Base-by-base conservation (phyloP, 1,140 invertebrate genomes). In the Drosophila lini region DNA sequence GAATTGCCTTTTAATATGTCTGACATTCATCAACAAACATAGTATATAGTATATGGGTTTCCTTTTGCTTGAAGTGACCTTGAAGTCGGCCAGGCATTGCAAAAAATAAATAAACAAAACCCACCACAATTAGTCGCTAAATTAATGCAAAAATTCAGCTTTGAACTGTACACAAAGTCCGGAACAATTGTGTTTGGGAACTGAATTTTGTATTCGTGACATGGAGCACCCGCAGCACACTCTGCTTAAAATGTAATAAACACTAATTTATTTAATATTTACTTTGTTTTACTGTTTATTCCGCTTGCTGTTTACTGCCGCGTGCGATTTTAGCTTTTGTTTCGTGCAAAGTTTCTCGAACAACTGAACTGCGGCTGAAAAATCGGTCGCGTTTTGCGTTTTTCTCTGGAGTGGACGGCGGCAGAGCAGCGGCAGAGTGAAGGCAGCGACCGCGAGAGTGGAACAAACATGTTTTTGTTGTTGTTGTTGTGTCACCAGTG, bases 311-410 rank as follows among this genome's bases (percentile, higher is more conserved):
- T 25, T 69, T 67, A 45, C 15, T 19, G 50, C 56, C 81, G 84
- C 84, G 78, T 36, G 34, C 47, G 52, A 63, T 50, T 42, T 56
- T 32, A 36, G 52, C 59, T 57, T 89, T 78, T 64, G 74, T 81
- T 61, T 74, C 81, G 84, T 57, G 38, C 85, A 75, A 84, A 81
- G 84, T 84, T 89, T 75, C 70, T 73, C 78, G 74, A 81, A 70
- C 78, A 89, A 89, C 80, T 89, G 80, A 89, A 69, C 65, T 74
- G 63, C 47, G 47, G 58, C 60, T 71, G 44, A 56, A 76, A 65
- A 77, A 64, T 65, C 60, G 67, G 44, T 45, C 32, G 63, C 41
- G 42, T 58, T 61, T 64, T 32, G 28, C 36, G 16, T 61, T 59
- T 75, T 78, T 58, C 62, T 77, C 59, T 44, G 40, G 48, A 65